Evolutionary conservation across 2,888 invertebrate genomes (phyloP), one percentile per base, ranked within the genome.

Genomic region (Andrena camellia): DNA sequence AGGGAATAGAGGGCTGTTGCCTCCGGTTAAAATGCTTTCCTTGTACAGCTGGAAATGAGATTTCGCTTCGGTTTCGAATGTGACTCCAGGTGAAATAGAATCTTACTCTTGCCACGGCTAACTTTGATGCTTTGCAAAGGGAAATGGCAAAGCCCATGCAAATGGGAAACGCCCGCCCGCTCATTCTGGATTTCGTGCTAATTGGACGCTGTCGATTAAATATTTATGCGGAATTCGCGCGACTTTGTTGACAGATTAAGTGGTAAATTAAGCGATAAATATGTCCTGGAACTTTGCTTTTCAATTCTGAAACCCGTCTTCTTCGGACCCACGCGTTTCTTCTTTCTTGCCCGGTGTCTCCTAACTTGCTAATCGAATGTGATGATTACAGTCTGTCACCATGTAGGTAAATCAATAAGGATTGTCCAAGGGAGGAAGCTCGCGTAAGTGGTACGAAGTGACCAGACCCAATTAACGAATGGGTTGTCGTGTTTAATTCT

Each of bases 401-500:
- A 23, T 4, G 23, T 0, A 42, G 17, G 42, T 57, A 23, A 57
- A 57, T 26, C 23, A 26, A 57, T 57, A 23, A 26, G 4, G 4
- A 57, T 57, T 57, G 20, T 23, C 8, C 23, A 57, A 57, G 10
- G 23, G 10, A 57, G 10, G 23, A 57, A 57, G 13, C 10, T 23
- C 4, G 57, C n/a, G 52, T 0, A 10, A 23, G 54, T 10, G 57
- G 4, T 26, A 57, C 57, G 23, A 23, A 8, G 26, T 57, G 57
- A 57, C 57, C 26, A 10, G 23, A 57, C 31, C 48, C 20, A 70
- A 70, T 70, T 60, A 60, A 48, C 42, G 42, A 70, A 70, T 20
- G 26, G 42, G 29, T 7, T 48, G 0, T 17, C 60, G 48, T n/a
- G 60, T 26, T 52, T 31, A 68, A 70, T 70, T 70, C 60, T 60